A percentile compares a stretch with the other conserved stretches of the same genome.
phyloP scores from a whole-genome alignment of 2,888 invertebrate genomes.

The Graphium colonna region DNA sequence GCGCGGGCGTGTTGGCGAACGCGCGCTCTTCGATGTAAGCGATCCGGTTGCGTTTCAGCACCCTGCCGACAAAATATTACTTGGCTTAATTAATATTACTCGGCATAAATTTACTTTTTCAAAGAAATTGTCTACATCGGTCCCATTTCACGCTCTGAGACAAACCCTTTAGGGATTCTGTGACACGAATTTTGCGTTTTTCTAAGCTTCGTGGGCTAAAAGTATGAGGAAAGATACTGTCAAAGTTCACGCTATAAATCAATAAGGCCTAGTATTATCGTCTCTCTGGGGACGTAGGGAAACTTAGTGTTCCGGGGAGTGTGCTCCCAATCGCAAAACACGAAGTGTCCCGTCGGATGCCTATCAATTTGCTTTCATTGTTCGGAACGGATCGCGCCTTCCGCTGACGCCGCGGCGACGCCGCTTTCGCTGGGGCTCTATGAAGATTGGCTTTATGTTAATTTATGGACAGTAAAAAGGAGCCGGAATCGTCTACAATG shows the following conservation, averaged over 20 bases:
- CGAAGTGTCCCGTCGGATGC: background rate
- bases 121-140: too few species aligned
- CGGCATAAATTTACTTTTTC: too few species aligned
- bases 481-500: too few species aligned
- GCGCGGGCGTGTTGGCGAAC: constrained; percentile 87
- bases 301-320: background rate
- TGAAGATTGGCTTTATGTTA: background rate
- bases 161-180: too few species aligned
- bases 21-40: constrained; percentile 87
- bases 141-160: too few species aligned
- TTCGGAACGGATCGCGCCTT: background rate
- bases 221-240: background rate
- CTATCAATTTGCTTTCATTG: background rate
- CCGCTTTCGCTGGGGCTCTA: background rate
- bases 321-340: background rate
- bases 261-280: background rate
- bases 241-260: background rate
- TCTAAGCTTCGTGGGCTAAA: too few species aligned
- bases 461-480: background rate
- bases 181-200: too few species aligned
- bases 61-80: constrained; percentile 75
- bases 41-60: constrained; percentile 93
- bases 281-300: background rate
- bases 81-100: too few species aligned
- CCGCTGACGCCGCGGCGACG: background rate